Base-by-base conservation (phyloP, 2,797 vertebrate genomes). In the Aplochiton taeniatus region DNA sequence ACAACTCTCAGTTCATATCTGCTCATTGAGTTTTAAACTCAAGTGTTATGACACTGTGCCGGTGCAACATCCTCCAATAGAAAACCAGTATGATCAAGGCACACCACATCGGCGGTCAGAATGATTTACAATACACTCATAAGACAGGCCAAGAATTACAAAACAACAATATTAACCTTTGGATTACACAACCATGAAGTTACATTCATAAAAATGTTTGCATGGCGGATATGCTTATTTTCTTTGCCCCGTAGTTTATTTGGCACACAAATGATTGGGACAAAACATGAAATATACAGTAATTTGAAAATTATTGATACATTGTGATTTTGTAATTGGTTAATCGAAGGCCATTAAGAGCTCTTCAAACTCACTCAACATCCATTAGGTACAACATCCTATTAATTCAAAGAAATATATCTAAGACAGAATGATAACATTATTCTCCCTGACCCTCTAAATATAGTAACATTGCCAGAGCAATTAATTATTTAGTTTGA, bases 401-500 rank as follows among this genome's bases (percentile, higher is more conserved):
- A 70, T 75, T 66, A 68, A 65, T 61, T 68, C 56, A 78, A 52
- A 44, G 43, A 16, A 78, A 66, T 49, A 1, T 43, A 62, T n/a
- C 63, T 72, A 60, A 58, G 41, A 65, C 19, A 49, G 65, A 68
- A 70, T 64, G 73, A 61, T 82, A 86, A 85, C 85, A 82, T 77
- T 80, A 81, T 73, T 77, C 83, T 83, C 78, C 64, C 74, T 58
- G 63, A 43, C 72, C 74, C 64, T 68, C 83, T 89, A 88, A 90
- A 90, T 86, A 89, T 90, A 88, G 87, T 66, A 67, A 65, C 79
- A 68, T 73, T 70, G 71, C 72, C 47, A 48, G 45, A 51, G 41
- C 10, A 45, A 78, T 92, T 76, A 92, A 92, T 92, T 87, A 91
- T 90, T 91, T 78, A 91, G 76, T 52, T 66, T 57, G 70, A 79